Base-by-base conservation (phyloP, 2,113 vertebrate species). In the Canis aureus region DNA sequence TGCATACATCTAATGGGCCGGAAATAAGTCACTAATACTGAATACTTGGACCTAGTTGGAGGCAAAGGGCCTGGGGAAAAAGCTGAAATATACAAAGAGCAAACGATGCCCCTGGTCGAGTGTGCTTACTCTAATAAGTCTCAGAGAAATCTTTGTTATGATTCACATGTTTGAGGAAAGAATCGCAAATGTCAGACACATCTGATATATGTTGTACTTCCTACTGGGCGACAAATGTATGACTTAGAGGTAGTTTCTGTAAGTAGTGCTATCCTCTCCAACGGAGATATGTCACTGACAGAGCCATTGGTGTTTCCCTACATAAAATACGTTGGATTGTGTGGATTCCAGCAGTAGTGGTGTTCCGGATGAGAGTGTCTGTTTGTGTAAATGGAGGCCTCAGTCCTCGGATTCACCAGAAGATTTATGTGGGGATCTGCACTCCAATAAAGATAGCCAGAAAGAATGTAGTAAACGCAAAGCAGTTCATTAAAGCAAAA, bases 131-230 rank as follows among this genome's bases (percentile, higher is more conserved):
- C 38, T 38, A 38, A 12, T 66, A 80, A 91, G 69, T 64, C 51
- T 53, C 38, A 76, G 91, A 95, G 80, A 81, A 76, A 83, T 55
- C n/a, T 91, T 60, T 59, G 76, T 60, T 66, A 71, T 35, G 32
- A 79, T 74, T 84, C 25, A 27, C 25, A 27, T 88, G 81, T 95
- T 85, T 94, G 92, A 93, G 73, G 69, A 91, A 80, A 51, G 32
- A 88, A 81, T 92, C 53, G 55, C 89, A 82, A 12, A 85, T 66
- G n/a, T 93, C 89, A 94, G 13, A 38, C 64, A 55, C 57, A 71
- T 91, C 73, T 93, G 84, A 91, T 76, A 8, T 9, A 22, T 23
- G 25, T 66, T 43, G 43, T 91, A 35, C 64, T 83, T 80, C 23
- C 59, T 53, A 43, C 29, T 6, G 20, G 13, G 20, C 22, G 29